Evolutionary conservation across 2,113 vertebrate genomes (phyloP), one percentile per base, ranked within the genome.

Genomic region (Puffinus mauretanicus): DNA sequence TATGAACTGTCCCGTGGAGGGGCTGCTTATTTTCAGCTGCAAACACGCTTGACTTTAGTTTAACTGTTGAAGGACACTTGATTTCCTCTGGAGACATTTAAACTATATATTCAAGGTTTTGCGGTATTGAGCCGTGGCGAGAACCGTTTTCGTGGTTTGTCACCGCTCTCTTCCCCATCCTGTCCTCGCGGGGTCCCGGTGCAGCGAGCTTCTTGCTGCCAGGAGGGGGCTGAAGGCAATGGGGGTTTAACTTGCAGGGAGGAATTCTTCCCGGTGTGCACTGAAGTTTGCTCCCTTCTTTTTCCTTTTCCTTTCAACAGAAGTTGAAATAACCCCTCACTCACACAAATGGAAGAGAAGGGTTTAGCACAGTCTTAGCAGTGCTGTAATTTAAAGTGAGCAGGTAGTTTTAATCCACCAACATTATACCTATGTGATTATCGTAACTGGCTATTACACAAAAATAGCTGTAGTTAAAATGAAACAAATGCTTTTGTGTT

Each of bases 141-240:
- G 67, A 67, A 38, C 77, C 87, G 88, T 20, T 55, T 34, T 40
- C 1, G 40, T 62, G 73, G 82, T 77, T 93, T 90, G 69, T 78
- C 8, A 0, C 51, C 77, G 69, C 19, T 49, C 67, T 81, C 32
- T 34, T 72, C 51, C 46, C 38, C 0, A 0, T n/a, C 1, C 38
- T 91, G 83, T 67, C 61, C 70, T 86, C 4, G 0, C 24, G 51
- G 34, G 9, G 34, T 65, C 52, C 49, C 0, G 0, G 29, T 67
- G 49, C 61, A 67, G 49, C 3, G 3, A 64, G 29, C 36, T 49
- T 40, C 42, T 46, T 5, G 1, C 49, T 67, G 66, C 49, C 20
- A 21, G 58, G 26, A n/a, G 20, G 17, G 18, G 21, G 11, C 40
- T 92, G 70, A 73, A 69, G 46, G 54, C 80, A 47, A 22, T 25